These are phyloP conservation scores for Varanus salvator DNA, from an alignment of 2,113 vertebrate species.

Conservation along the genomic window DNA sequence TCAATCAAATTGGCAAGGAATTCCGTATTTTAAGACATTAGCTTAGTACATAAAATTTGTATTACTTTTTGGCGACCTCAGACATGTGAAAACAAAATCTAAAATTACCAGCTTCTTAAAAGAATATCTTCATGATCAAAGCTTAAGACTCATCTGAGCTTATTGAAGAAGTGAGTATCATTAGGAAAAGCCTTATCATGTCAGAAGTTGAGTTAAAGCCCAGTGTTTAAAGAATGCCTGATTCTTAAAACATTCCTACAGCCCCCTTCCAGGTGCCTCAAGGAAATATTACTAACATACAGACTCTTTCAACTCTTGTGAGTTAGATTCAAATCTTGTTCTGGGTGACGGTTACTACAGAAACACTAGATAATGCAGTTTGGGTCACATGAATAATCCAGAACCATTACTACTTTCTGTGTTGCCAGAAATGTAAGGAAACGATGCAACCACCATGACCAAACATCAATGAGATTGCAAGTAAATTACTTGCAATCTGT, in stretches of 20 bases:
- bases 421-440: background rate
- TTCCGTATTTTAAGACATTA: slow-evolving; percentile 61
- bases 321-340: slow-evolving; percentile 47
- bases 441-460: background rate
- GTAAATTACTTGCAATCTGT: background rate
- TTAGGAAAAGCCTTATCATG: slow-evolving; percentile 68
- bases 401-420: background rate
- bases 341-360: slow-evolving; percentile 6
- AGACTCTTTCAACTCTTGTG: slow-evolving; percentile 40
- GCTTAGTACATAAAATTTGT: slow-evolving; percentile 56
- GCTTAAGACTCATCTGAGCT: slow-evolving; percentile 50
- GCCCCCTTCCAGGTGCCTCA: slow-evolving; percentile 62
- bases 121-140: slow-evolving; percentile 76
- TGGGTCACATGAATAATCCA: background rate
- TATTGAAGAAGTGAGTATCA: slow-evolving; percentile 43
- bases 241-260: slow-evolving; percentile 50
- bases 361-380: background rate
- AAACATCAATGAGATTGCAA: background rate
- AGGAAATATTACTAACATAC: slow-evolving; percentile 60
- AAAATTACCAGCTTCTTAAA: slow-evolving; percentile 73
- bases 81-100: slow-evolving; percentile 71
- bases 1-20: slow-evolving; percentile 14
- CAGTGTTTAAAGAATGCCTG: slow-evolving; percentile 65
- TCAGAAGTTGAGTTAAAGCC: slow-evolving; percentile 63
- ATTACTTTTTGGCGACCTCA: slow-evolving; percentile 60